phyloP scores from a whole-genome alignment of 2,113 vertebrate genomes.

The Diphyllodes magnificus region DNA sequence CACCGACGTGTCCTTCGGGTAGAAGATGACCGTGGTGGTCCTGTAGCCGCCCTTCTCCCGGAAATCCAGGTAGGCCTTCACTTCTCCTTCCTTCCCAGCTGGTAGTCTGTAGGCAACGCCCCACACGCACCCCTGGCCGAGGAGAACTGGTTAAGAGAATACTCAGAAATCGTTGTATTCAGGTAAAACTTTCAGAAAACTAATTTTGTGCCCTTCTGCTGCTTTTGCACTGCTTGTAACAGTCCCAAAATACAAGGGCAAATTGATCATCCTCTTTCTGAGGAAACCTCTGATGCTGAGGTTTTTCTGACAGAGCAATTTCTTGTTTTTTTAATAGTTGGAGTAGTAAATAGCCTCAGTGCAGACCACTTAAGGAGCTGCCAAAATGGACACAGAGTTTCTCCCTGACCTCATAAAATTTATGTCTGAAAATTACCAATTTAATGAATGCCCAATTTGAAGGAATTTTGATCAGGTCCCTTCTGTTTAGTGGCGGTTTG shows the following conservation, averaged over 20 bases:
- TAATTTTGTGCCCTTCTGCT: background rate
- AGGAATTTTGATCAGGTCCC: background rate
- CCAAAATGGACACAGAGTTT: background rate
- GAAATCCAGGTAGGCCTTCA: conserved; percentile 92
- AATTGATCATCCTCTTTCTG: background rate
- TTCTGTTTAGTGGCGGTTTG: background rate
- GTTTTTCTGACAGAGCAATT: background rate
- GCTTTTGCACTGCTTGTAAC: background rate
- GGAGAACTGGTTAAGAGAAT: background rate
- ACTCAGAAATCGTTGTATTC: background rate
- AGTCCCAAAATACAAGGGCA: background rate
- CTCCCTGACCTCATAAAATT: background rate
- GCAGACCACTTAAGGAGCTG: background rate
- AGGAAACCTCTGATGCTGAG: background rate
- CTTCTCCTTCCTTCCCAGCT: conserved; percentile 85
- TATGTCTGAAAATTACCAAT: background rate
- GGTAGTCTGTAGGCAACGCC: conserved; percentile 93
- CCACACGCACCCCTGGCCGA: conserved; percentile 88
- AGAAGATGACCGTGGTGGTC: conserved; percentile 82
- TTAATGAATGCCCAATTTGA: background rate
- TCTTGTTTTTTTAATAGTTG: background rate
- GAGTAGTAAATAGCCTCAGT: background rate
- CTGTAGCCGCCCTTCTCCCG: conserved; percentile 94
- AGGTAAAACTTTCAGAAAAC: background rate
- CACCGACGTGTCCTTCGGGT: conserved; percentile 77